Conservation (phyloP, 2,888 invertebrate genomes). For the Phragmatobia fuliginosa region DNA sequence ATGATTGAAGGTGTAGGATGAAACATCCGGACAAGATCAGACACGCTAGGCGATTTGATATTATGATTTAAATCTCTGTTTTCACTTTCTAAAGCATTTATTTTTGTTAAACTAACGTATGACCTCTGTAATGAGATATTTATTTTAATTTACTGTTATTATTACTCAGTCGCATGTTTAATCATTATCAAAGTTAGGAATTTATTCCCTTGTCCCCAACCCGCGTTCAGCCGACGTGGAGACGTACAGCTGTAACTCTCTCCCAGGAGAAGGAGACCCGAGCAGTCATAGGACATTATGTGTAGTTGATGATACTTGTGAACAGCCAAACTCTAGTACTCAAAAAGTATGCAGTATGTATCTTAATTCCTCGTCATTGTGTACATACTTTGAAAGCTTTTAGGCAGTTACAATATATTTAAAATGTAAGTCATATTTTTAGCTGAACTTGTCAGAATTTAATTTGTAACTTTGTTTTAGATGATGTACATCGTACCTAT, state of each 20-base stretch:
- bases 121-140: no score
- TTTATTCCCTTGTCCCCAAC: no score
- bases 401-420: not conserved
- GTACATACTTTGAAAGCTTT: not conserved
- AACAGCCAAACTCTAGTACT: not conserved
- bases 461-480: not conserved
- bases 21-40: conserved; percentile 27
- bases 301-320: no score
- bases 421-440: not conserved
- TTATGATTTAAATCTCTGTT: not conserved
- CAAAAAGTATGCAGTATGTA: not conserved
- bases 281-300: no score
- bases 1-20: conserved; percentile 49
- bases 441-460: not conserved
- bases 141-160: not conserved
- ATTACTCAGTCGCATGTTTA: not conserved
- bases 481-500: not conserved
- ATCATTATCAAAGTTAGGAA: not conserved
- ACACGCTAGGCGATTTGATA: not conserved
- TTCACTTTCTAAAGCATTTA: not conserved
- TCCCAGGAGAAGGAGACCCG: no score
- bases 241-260: no score
- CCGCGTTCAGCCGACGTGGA: no score
- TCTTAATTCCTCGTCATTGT: not conserved
- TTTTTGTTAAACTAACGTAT: not conserved